phyloP scores from a whole-genome alignment of 2,113 vertebrate species.

The Irena cyanogastra region DNA sequence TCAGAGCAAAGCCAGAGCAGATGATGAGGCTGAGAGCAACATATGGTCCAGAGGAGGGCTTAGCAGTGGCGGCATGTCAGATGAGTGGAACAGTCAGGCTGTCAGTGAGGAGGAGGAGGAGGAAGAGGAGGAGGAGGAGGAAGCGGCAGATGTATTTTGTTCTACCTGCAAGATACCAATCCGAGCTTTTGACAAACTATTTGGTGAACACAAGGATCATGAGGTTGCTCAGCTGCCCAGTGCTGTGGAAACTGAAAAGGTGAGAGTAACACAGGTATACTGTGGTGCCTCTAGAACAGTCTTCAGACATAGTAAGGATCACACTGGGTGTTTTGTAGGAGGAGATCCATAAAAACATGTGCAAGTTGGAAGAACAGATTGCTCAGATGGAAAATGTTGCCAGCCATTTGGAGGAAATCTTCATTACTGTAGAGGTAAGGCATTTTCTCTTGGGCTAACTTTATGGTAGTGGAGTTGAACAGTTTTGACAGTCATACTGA shows the following conservation, averaged over 20 bases:
- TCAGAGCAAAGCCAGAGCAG: constrained; percentile 14
- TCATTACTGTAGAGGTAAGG: constrained; percentile 92
- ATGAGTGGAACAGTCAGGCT: constrained; percentile 39
- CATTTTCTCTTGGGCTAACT: neutral
- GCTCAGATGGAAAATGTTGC: constrained; percentile 90
- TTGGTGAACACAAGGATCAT: constrained; percentile 68
- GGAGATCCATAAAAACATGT: constrained; percentile 75
- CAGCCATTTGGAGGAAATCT: constrained; percentile 93
- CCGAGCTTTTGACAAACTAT: constrained; percentile 55
- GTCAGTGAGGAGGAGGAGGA: constrained; percentile 60
- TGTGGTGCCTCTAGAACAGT: neutral
- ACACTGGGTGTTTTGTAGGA: constrained; percentile 64
- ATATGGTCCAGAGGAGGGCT: constrained; percentile 35
- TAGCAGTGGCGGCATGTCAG: constrained; percentile 19
- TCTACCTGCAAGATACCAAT: constrained; percentile 72
- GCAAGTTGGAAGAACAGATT: constrained; percentile 82
- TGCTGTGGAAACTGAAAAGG: constrained; percentile 75
- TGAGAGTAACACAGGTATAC: neutral
- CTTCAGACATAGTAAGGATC: neutral
- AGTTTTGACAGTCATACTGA: neutral
- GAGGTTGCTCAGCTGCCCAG: constrained; percentile 66
- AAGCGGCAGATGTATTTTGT: constrained; percentile 69
- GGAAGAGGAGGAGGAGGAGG: constrained; percentile 33
- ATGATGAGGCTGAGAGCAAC: constrained; percentile 10
- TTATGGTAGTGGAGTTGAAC: neutral